Base-by-base conservation (phyloP, 2,888 invertebrate species). In the Apodemia duryi region DNA sequence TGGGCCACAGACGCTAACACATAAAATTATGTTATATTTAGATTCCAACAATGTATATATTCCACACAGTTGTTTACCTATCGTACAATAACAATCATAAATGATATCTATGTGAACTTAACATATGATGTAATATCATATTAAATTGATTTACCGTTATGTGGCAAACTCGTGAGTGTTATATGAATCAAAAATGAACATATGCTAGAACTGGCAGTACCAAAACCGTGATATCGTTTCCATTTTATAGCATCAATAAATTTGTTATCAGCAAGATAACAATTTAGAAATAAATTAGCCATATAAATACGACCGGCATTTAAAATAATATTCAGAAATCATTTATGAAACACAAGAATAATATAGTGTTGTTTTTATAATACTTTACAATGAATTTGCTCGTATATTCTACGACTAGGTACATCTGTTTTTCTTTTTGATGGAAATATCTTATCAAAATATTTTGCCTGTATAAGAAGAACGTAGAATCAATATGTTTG, bases 11-110 rank as follows among this genome's bases (percentile, higher is more conserved):
- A 32, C 28, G 60, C 35, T 21, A 61, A 49, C 57, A 51, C 21
- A 61, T 49, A 64, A 61, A 63, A 61, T 61, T 11, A 61, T 28
- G 43, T 64, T 43, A 62, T 62, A 43, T 62, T 49, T 43, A 62
- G 28, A 46, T 46, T n/a, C 49, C 9, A 46, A 49, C 49, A 62
- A 29, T 46, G 49, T 46, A 62, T 28, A 62, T 21, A 62, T 46
- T 46, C 43, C 21, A 38, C 52, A 54, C 28, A 54, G 63, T 63
- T 63, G 35, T 63, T 57, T 32, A 57, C 32, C 57, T 54, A 57
- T 57, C 29, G 28, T 13, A 57, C 57, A 57, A 57, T 29, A 57
- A 57, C 46, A 46, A 29, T 57, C 57, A 57, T 57, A 57, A 32
- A 57, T 57, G 32, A 32, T 54, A 54, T 54, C 54, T 54, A 10